phyloP scores from a whole-genome alignment of 2,888 invertebrate genomes.

The Nudaria mundana region DNA sequence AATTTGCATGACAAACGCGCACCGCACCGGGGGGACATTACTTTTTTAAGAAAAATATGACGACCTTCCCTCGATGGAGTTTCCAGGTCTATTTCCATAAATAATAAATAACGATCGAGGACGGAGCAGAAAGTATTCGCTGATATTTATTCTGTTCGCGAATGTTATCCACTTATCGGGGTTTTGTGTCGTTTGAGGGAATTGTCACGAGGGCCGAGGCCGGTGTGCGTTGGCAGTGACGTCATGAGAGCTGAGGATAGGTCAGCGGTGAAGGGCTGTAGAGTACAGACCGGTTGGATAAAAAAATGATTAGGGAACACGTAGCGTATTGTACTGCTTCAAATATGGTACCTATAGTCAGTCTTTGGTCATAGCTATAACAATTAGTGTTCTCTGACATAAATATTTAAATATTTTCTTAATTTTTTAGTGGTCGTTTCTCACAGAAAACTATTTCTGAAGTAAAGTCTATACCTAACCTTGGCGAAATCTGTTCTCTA shows the following conservation, averaged over 20 bases:
- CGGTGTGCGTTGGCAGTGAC: background rate
- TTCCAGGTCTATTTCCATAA: slow-evolving; percentile 78
- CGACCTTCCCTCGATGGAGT: slow-evolving; percentile 71
- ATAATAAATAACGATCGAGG: slow-evolving; percentile 78
- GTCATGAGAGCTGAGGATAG: background rate
- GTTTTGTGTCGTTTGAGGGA: slow-evolving; percentile 40
- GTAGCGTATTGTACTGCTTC: no score
- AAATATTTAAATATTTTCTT: no score
- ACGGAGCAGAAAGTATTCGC: slow-evolving; percentile 68
- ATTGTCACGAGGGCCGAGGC: slow-evolving; percentile 16
- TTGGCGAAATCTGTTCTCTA: no score
- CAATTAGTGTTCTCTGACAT: no score
- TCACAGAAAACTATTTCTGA: no score
- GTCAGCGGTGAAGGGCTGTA: slow-evolving; percentile 1
- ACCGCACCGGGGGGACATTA: slow-evolving; percentile 65
- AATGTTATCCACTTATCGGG: slow-evolving; percentile 72
- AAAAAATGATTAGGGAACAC: no score
- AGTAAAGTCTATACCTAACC: no score
- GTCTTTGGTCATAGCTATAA: no score
- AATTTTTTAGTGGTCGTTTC: no score
- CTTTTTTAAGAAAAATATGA: slow-evolving; percentile 79
- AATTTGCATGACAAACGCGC: slow-evolving; percentile 76
- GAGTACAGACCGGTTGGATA: background rate
- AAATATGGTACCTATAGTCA: no score
- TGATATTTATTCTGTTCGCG: slow-evolving; percentile 72